These are phyloP conservation scores for Rattus rattus DNA, from an alignment of 2,113 vertebrate genomes.

Conservation along the genomic window DNA sequence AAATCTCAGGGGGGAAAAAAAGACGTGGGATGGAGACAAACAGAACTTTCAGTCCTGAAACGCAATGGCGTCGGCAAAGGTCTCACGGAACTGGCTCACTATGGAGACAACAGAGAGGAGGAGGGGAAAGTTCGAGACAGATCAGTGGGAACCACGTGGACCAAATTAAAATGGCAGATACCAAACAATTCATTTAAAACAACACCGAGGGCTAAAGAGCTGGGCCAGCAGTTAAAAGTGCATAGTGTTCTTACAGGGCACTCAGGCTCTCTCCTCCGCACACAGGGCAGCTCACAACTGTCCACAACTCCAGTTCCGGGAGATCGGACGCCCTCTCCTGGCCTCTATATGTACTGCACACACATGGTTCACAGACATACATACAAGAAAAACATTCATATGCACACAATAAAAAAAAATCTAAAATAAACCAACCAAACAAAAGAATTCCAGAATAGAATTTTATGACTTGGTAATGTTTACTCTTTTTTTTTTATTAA, in stretches of 20 bases:
- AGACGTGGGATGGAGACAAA: neutral
- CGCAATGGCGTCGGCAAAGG: neutral
- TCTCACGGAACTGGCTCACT: neutral
- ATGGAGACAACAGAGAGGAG: neutral
- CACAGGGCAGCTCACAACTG: neutral
- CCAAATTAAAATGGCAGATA: neutral
- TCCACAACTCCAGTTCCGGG: neutral
- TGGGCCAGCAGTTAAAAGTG: neutral
- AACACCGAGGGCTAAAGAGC: neutral
- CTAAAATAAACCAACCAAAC: neutral
- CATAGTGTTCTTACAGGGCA: no score
- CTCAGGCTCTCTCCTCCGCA: neutral
- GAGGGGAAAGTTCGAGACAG: neutral
- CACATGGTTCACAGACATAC: neutral
- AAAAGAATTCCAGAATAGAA: neutral
- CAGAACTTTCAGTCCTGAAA: neutral
- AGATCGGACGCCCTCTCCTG: neutral
- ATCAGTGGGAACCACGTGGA: neutral
- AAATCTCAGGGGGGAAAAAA: neutral
- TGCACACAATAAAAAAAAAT: neutral
- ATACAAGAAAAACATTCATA: neutral
- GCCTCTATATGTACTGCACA: neutral
- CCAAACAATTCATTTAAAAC: neutral
- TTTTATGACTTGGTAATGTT: neutral
- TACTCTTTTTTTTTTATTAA: neutral